A percentile compares a stretch with the other conserved stretches of the same genome.
Conservation (phyloP, 2,888 invertebrate species). For the Tenthredo livida region DNA sequence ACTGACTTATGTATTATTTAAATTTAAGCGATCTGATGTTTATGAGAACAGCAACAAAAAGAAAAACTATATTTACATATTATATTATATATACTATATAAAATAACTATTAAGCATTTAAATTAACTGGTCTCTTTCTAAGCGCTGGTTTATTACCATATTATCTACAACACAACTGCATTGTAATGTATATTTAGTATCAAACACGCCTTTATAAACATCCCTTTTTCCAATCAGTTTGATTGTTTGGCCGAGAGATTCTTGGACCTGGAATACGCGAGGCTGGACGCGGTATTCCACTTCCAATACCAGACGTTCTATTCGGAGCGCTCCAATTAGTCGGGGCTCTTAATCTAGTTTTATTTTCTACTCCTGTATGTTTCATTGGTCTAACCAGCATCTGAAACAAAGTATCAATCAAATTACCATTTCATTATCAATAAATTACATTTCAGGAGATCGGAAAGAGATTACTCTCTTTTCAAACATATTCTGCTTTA, state of each 20-base stretch:
- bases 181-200: constrained; percentile 16
- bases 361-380: constrained; percentile 59
- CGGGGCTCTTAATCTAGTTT: constrained; percentile 70
- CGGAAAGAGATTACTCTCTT: not conserved
- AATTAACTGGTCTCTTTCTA: constrained; percentile 13
- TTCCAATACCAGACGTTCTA: constrained; percentile 63
- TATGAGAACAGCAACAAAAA: constrained; percentile 1
- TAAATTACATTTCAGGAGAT: not conserved
- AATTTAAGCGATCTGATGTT: constrained; percentile 31
- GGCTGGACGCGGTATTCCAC: constrained; percentile 75
- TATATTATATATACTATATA: constrained; percentile 32
- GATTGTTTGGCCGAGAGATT: constrained; percentile 63
- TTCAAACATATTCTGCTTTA: not conserved
- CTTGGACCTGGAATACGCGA: constrained; percentile 74
- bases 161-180: constrained; percentile 46
- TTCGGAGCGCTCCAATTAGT: constrained; percentile 67
- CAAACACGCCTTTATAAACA: constrained; percentile 54
- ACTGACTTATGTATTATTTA: constrained; percentile 18
- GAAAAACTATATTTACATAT: constrained; percentile 37
- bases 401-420: constrained; percentile 49
- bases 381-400: constrained; percentile 56
- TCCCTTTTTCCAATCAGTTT: constrained; percentile 60
- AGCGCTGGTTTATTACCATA: constrained; percentile 30
- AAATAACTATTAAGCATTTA: constrained; percentile 43
- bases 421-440: not conserved